Conservation (phyloP, 2,797 vertebrate species). For the Microctenopoma lineatum region DNA sequence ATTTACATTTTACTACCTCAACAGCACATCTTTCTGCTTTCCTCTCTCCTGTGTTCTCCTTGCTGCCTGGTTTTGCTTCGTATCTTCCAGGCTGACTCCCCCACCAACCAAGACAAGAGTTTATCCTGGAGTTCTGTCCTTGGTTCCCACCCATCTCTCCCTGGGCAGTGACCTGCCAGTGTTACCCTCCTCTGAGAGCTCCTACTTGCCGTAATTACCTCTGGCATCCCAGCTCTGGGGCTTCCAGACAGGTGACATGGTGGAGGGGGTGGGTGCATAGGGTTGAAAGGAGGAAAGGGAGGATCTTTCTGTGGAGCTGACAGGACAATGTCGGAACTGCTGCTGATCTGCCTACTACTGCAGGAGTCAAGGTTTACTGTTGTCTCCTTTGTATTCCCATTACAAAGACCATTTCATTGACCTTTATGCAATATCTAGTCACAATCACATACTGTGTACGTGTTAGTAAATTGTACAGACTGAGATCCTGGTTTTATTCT, state of each 20-base stretch:
- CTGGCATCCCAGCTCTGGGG: conserved; percentile 81
- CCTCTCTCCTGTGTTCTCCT: conserved; percentile 10
- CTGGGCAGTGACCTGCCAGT: conserved; percentile 76
- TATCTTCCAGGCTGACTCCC: conserved; percentile 54
- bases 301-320: conserved; percentile 59
- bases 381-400: conserved; percentile 1
- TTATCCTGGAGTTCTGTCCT: conserved; percentile 72
- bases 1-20: conserved; percentile 35
- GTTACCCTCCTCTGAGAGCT: conserved; percentile 73
- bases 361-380: conserved; percentile 39
- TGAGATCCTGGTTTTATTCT: background rate
- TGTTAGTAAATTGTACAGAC: background rate
- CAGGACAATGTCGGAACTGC: conserved; percentile 66
- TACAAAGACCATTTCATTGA: conserved; percentile 30
- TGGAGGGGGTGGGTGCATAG: conserved; percentile 61
- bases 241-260: conserved; percentile 81
- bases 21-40: conserved; percentile 19
- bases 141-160: conserved; percentile 69
- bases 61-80: conserved; percentile 38
- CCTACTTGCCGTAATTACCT: conserved; percentile 81
- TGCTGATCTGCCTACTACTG: conserved; percentile 57
- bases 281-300: conserved; percentile 70
- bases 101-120: conserved; percentile 50
- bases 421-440: conserved; percentile 10
- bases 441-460: background rate